A percentile compares a stretch with the other conserved stretches of the same genome.
phyloP scores from a whole-genome alignment of 2,888 invertebrate genomes.

The Idaea aversata region DNA sequence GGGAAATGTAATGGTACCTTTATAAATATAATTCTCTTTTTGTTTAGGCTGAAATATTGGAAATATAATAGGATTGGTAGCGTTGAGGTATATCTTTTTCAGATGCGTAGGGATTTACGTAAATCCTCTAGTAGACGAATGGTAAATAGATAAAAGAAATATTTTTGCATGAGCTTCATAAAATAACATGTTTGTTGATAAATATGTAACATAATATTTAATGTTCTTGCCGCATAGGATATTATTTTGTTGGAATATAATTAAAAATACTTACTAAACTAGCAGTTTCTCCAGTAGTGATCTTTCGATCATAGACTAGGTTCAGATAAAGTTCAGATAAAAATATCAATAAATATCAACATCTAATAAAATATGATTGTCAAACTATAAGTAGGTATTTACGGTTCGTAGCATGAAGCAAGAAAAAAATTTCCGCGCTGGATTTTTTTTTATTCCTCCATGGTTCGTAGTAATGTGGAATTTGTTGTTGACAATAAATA shows the following conservation, averaged over 20 bases:
- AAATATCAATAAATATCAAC: too few species aligned
- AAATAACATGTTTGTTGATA: neutral
- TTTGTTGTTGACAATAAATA: neutral
- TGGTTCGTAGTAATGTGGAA: neutral
- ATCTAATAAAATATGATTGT: too few species aligned
- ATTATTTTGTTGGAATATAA: too few species aligned
- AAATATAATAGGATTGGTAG: constrained; percentile 25
- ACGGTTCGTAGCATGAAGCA: too few species aligned
- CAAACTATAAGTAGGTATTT: too few species aligned
- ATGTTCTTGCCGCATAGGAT: too few species aligned
- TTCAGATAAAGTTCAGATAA: too few species aligned
- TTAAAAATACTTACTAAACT: too few species aligned
- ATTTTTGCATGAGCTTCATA: neutral
- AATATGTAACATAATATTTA: neutral
- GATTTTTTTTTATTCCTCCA: too few species aligned
- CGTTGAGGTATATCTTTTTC: constrained; percentile 20
- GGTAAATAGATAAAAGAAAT: neutral
- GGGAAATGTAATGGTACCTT: neutral
- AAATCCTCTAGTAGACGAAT: neutral
- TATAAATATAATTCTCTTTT: neutral
- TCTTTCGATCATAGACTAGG: too few species aligned
- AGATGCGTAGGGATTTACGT: neutral
- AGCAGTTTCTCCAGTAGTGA: too few species aligned
- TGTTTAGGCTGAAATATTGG: neutral
- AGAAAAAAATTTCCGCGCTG: too few species aligned